Evolutionary conservation across 2,797 vertebrate genomes (phyloP).

Genomic region (Ateles fusciceps): DNA sequence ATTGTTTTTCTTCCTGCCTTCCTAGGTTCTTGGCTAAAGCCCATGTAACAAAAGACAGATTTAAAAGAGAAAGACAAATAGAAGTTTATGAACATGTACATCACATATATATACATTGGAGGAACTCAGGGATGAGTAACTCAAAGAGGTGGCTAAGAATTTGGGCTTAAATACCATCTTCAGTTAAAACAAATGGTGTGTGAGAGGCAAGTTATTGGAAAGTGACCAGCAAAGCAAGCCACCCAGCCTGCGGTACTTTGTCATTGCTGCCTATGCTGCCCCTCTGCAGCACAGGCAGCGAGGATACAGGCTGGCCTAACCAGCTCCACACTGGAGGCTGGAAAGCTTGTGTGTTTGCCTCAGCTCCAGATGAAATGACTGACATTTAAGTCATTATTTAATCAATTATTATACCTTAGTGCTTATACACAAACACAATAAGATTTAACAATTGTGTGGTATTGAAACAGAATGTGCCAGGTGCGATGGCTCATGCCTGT

Average conservation of each 20-base stretch:
- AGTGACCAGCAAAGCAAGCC: no score
- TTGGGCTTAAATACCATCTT: neutral
- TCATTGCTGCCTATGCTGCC: no score
- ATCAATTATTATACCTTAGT: neutral
- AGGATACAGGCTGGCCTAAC: neutral
- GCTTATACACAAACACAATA: neutral
- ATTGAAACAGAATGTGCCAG: neutral
- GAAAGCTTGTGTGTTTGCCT: neutral
- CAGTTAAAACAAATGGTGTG: neutral
- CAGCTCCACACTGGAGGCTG: neutral
- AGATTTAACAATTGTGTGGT: neutral
- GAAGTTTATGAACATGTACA: neutral
- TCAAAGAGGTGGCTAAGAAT: neutral
- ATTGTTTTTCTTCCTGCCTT: neutral
- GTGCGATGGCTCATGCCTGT: no score
- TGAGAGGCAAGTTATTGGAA: neutral
- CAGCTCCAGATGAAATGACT: neutral
- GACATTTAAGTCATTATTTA: neutral
- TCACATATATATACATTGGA: neutral
- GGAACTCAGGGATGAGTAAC: neutral
- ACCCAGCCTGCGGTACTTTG: no score
- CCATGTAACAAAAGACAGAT: neutral
- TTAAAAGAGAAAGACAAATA: neutral
- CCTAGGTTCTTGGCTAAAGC: neutral
- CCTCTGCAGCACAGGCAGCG: neutral